Conservation (phyloP, 1,140 invertebrate species). For the Lucilia sericata region DNA sequence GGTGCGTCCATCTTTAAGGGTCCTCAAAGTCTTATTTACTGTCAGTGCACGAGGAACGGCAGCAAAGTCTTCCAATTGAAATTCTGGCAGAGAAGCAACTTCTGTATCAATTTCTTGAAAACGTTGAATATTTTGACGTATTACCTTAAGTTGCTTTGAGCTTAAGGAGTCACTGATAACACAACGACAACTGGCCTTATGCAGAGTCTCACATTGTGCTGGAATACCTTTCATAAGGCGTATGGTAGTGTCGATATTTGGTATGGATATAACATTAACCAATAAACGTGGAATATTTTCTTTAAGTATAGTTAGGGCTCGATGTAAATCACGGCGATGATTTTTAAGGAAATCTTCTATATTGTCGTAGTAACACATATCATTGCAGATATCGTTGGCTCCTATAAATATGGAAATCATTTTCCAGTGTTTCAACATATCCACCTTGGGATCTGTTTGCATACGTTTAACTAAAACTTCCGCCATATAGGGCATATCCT, state of each 20-base stretch:
- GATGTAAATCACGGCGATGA: not conserved
- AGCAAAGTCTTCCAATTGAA: slow-evolving; percentile 26
- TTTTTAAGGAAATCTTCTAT: not conserved
- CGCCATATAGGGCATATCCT: slow-evolving; percentile 28
- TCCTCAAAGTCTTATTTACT: not conserved
- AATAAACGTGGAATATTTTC: not conserved
- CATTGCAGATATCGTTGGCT: slow-evolving; percentile 25
- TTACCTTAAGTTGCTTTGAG: not conserved
- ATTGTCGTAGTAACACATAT: not conserved
- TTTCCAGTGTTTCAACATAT: slow-evolving; percentile 15
- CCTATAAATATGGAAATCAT: slow-evolving; percentile 15
- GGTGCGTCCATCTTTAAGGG: not conserved
- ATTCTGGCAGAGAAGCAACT: slow-evolving; percentile 7
- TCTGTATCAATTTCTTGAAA: slow-evolving; percentile 20
- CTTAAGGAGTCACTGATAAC: not conserved
- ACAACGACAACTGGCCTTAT: not conserved
- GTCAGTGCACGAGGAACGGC: not conserved
- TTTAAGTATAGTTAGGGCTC: not conserved
- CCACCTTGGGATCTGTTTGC: not conserved
- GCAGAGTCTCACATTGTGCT: not conserved
- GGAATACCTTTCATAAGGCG: not conserved
- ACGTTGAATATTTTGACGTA: not conserved
- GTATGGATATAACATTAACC: slow-evolving; percentile 3
- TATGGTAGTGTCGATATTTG: not conserved
- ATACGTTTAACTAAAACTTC: not conserved